Evolutionary conservation across 2,113 vertebrate species (phyloP).

Genomic region (Sylvicapra grimmia): DNA sequence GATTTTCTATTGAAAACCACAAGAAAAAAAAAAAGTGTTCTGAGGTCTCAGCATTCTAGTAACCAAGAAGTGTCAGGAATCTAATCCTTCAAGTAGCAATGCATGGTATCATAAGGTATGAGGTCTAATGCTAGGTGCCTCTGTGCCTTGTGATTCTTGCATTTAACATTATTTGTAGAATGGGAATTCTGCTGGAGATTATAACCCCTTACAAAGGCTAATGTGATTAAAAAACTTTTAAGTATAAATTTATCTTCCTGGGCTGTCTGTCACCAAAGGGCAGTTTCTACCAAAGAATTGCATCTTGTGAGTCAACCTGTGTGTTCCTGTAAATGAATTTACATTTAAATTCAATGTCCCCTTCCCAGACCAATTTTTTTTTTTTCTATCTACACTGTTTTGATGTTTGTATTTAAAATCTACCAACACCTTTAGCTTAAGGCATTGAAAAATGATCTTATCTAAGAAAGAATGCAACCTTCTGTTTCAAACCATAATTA

Average conservation of each 20-base stretch:
- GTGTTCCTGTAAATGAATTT: constrained; percentile 16
- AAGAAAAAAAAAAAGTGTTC: background rate
- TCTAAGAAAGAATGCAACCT: background rate
- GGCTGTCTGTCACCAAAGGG: background rate
- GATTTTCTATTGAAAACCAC: constrained; percentile 37
- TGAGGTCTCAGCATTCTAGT: constrained; percentile 11
- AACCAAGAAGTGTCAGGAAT: background rate
- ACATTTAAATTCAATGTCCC: background rate
- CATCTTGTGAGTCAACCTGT: background rate
- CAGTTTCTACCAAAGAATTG: background rate
- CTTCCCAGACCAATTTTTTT: background rate
- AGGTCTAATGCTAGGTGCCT: background rate
- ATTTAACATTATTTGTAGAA: background rate
- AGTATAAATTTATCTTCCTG: background rate
- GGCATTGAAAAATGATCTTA: background rate
- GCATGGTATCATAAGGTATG: background rate
- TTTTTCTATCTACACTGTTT: background rate
- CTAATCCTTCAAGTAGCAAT: background rate
- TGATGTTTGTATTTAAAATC: background rate
- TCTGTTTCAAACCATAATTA: background rate
- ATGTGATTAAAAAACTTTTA: background rate
- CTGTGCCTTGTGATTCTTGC: background rate
- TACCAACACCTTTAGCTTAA: background rate
- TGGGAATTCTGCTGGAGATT: background rate
- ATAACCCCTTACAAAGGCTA: background rate